Base-by-base conservation (phyloP, 2,888 invertebrate species). In the Prosopocoilus inquinatus region DNA sequence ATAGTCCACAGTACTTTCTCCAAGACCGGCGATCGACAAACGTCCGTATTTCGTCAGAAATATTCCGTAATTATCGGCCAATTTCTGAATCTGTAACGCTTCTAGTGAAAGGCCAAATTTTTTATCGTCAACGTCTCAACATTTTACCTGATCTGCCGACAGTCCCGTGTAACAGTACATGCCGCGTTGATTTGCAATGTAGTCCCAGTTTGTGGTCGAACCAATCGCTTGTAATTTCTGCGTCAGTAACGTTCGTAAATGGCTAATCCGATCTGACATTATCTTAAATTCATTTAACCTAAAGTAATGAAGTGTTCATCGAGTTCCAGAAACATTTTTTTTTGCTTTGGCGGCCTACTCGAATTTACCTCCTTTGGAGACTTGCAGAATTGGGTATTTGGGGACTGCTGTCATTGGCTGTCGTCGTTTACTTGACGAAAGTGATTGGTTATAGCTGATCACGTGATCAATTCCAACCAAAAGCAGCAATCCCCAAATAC, bases 151-250 rank as follows among this genome's bases (percentile, higher is more conserved):
- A 8, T 89, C 84, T 0, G 90, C 85, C 51, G 86, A 91, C 75
- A 99, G 87, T 59, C 99, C 99, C 15, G 97, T 96, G 78, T 84
- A 99, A 77, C 98, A 99, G 83, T 99, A 99, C 99, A 99, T 99
- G 75, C 99, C 99, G 74, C 99, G 99, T 82, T 99, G 98, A 78
- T 98, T 90, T 53, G 94, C 95, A 75, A 99, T 96, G 77, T 99
- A 98, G 53, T 87, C 81, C 99, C 98, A 99, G 71, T 89, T 82
- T 50, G 78, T 83, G 28, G 81, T 78, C 56, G 94, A 95, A 49
- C 97, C 97, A 70, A 90, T 87, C 65, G 89, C 88, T 69, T 87
- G 72, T 64, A 99, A 82, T 71, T 91, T 89, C 0, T 86, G 83
- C 60, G 86, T 85, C 32, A 99, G 83, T 65, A 85, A 79, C 9